phyloP scores from a whole-genome alignment of 2,113 vertebrate genomes.

The Leptosomus discolor region DNA sequence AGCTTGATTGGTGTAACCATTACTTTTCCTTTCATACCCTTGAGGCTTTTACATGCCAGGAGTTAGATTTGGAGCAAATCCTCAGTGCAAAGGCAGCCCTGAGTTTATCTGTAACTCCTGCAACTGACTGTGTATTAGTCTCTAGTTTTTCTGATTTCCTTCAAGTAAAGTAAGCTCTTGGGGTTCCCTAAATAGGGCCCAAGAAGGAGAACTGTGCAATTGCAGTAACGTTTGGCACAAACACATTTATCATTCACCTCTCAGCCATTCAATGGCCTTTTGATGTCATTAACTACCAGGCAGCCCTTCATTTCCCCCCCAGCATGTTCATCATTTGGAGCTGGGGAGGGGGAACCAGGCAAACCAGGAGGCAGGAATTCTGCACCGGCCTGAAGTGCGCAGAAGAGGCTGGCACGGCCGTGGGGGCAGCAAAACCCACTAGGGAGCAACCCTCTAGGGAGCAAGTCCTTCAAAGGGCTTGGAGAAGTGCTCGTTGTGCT shows the following conservation, averaged over 20 bases:
- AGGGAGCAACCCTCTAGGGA: background rate
- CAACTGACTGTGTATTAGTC: background rate
- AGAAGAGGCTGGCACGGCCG: accelerated
- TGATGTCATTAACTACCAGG: background rate
- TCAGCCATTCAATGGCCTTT: background rate
- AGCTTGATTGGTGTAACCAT: background rate
- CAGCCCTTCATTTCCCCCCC: background rate
- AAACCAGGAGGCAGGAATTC: background rate
- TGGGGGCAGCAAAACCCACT: background rate
- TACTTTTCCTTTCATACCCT: background rate
- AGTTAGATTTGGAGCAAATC: background rate
- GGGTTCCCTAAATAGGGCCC: background rate
- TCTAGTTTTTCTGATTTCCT: background rate
- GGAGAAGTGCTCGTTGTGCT: background rate
- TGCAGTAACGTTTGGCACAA: background rate
- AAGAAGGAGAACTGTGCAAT: background rate
- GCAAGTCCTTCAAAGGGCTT: background rate
- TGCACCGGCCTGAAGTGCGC: background rate
- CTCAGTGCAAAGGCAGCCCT: background rate
- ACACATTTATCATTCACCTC: background rate
- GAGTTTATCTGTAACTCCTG: background rate
- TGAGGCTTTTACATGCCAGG: background rate
- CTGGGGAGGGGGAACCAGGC: background rate
- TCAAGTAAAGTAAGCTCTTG: too few species aligned
- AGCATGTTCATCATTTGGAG: background rate